phyloP scores from a whole-genome alignment of 2,888 invertebrate genomes.

The Brenthis hecate region DNA sequence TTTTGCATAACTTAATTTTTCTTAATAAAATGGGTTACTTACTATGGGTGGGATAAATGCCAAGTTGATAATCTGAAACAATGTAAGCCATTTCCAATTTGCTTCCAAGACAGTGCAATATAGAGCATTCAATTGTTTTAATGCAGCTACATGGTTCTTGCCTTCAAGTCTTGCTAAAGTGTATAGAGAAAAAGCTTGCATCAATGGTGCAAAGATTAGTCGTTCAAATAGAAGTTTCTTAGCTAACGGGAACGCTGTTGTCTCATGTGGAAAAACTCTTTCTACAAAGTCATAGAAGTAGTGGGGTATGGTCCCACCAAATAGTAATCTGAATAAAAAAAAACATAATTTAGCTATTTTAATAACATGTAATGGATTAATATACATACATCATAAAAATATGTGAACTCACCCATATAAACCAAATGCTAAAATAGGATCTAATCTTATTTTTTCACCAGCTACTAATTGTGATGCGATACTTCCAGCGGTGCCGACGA shows the following conservation, averaged over 20 bases:
- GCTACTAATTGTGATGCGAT: conserved; percentile 87
- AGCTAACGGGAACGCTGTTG: conserved; percentile 78
- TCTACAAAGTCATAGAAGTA: conserved; percentile 87
- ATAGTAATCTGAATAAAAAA: conserved; percentile 83
- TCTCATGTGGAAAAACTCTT: conserved; percentile 81
- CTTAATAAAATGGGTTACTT: conserved; percentile 51
- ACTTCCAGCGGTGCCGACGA: conserved; percentile 88
- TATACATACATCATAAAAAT: not conserved
- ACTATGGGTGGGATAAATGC: conserved; percentile 90
- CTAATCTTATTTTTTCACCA: conserved; percentile 84
- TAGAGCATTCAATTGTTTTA: conserved; percentile 83
- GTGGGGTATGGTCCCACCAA: conserved; percentile 91
- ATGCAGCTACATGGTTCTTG: conserved; percentile 85
- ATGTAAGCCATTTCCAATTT: conserved; percentile 90
- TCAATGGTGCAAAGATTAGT: conserved; percentile 86
- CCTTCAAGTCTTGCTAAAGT: conserved; percentile 89
- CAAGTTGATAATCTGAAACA: conserved; percentile 88
- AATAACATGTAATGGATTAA: not conserved
- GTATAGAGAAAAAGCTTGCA: conserved; percentile 88
- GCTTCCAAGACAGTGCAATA: conserved; percentile 86
- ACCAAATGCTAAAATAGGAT: conserved; percentile 88
- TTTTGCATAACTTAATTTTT: no score
- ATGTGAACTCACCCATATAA: conserved; percentile 85
- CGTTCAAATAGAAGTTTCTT: conserved; percentile 88
- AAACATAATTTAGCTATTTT: conserved; percentile 7